Percentiles rank a stretch among this genome's conserved stretches.
Conservation (phyloP, 1,140 invertebrate genomes). For the Coenobita brevimanus region DNA sequence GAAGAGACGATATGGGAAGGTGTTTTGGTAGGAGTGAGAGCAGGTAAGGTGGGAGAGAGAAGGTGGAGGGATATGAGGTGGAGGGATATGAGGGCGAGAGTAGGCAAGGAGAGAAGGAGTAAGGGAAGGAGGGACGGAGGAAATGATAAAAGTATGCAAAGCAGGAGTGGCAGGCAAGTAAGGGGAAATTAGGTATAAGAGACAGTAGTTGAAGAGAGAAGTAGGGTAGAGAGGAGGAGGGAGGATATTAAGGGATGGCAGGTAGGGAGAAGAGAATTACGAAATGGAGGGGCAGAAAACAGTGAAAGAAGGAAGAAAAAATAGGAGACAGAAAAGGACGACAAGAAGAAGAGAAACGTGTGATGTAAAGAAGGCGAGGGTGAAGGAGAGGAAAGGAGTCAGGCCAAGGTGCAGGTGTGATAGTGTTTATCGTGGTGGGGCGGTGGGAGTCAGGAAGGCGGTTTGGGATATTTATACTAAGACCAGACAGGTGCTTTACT, state of each 20-base stretch:
- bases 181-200: not conserved
- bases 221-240: not conserved
- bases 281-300: not conserved
- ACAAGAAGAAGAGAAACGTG: not conserved
- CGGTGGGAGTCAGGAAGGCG: too few relatives aligned
- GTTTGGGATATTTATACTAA: too few relatives aligned
- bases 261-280: not conserved
- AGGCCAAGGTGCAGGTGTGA: not conserved
- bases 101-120: too few relatives aligned
- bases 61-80: too few relatives aligned
- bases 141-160: too few relatives aligned
- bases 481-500: too few relatives aligned
- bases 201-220: not conserved
- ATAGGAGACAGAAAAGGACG: not conserved
- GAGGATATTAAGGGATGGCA: not conserved
- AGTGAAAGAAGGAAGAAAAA: not conserved
- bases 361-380: constrained; percentile 7
- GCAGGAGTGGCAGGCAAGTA: not conserved
- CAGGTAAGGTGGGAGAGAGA: too few relatives aligned
- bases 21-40: too few relatives aligned
- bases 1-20: too few relatives aligned
- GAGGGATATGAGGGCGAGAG: too few relatives aligned
- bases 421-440: too few relatives aligned
- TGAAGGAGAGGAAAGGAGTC: constrained; percentile 9
- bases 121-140: too few relatives aligned